Conservation (phyloP, 2,888 invertebrate species). For the Nomada flava region DNA sequence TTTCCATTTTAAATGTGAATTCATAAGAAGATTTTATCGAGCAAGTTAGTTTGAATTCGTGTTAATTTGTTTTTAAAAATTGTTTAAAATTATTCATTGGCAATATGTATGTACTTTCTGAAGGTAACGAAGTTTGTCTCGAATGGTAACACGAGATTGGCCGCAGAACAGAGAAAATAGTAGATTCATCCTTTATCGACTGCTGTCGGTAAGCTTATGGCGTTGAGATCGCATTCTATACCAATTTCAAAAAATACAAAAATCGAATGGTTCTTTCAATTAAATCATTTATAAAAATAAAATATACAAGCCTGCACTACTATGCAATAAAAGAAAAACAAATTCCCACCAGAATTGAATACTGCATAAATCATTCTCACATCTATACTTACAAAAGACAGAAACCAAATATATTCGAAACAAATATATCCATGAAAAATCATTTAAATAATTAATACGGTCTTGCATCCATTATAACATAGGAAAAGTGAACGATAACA, state of each 20-base stretch:
- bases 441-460: too few relatives aligned
- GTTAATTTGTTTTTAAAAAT: neutral
- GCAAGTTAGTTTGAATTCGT: too few relatives aligned
- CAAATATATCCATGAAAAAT: neutral
- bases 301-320: neutral
- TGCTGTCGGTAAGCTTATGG: neutral
- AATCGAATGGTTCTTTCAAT: neutral
- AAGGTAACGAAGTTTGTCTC: neutral
- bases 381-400: neutral
- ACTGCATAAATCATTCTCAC: neutral
- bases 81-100: neutral
- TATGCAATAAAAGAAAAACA: neutral
- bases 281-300: too few relatives aligned
- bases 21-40: too few relatives aligned
- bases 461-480: neutral
- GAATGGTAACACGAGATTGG: neutral
- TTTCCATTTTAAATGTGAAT: too few relatives aligned
- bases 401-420: neutral
- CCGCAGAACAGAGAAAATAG: neutral
- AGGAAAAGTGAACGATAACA: neutral
- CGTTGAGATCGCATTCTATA: neutral
- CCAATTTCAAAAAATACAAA: too few relatives aligned
- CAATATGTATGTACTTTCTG: too few relatives aligned
- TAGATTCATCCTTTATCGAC: conserved; percentile 25
- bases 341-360: neutral